Conservation (phyloP, 2,797 vertebrate species). For the Macrochelys suwanniensis region DNA sequence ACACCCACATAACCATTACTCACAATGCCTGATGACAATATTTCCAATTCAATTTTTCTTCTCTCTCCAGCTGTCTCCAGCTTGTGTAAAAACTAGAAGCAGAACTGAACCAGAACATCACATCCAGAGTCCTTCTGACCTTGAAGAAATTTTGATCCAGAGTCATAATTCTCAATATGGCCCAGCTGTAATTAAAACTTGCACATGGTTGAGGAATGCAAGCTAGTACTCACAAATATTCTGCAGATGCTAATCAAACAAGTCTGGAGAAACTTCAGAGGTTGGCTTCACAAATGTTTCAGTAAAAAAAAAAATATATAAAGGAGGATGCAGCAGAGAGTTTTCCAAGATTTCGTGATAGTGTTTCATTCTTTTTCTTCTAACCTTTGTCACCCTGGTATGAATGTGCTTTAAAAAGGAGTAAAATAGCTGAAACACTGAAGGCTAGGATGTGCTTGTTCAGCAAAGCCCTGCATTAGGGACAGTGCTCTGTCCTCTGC, state of each 20-base stretch:
- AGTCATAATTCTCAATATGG: background rate
- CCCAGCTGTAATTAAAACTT: background rate
- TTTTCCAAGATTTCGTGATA: background rate
- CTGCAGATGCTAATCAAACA: background rate
- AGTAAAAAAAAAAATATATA: background rate
- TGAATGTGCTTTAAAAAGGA: background rate
- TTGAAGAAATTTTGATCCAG: background rate
- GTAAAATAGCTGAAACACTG: background rate
- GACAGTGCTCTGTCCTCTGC: too few species aligned
- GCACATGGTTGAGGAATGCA: background rate
- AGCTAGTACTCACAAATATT: background rate
- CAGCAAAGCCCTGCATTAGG: too few species aligned
- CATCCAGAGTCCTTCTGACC: background rate
- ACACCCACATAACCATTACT: background rate
- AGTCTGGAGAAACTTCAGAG: background rate
- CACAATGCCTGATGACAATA: background rate
- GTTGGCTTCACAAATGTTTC: background rate
- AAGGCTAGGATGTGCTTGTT: background rate
- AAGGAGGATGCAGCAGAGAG: background rate
- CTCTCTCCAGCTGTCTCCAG: background rate
- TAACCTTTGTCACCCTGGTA: background rate
- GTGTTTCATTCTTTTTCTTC: background rate
- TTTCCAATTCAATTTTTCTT: background rate
- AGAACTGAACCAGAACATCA: background rate
- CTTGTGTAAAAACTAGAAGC: background rate